phyloP scores from a whole-genome alignment of 92 coral and sea anemone genomes.

The Umimayanthus kanabou region DNA sequence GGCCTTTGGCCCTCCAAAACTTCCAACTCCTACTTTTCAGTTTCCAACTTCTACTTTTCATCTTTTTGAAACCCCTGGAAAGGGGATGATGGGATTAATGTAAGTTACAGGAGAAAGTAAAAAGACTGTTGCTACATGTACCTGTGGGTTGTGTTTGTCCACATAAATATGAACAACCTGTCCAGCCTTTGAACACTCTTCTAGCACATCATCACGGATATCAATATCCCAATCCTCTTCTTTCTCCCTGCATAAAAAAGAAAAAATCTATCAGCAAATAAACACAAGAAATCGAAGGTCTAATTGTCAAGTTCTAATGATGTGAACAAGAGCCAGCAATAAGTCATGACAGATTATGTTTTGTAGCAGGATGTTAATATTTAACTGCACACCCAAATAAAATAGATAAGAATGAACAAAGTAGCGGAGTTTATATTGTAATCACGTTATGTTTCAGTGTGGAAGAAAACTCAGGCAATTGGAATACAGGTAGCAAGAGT shows the following conservation, averaged over 20 bases:
- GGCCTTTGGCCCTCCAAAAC: too few species aligned
- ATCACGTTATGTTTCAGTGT: too few species aligned
- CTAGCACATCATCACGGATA: slow-evolving; percentile 94
- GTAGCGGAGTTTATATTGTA: too few species aligned
- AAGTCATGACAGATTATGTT: neutral
- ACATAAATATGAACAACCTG: slow-evolving; percentile 92
- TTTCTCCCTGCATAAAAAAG: slow-evolving; percentile 68
- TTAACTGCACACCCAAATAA: too few species aligned
- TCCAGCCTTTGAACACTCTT: slow-evolving; percentile 93
- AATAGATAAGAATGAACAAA: too few species aligned
- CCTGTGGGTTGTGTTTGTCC: slow-evolving; percentile 82
- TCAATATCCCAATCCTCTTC: slow-evolving; percentile 95
- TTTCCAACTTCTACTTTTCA: too few species aligned
- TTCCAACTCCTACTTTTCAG: too few species aligned
- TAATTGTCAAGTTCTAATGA: neutral
- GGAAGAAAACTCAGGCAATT: too few species aligned
- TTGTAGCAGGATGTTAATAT: neutral
- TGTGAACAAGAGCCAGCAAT: too few species aligned
- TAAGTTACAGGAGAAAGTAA: neutral
- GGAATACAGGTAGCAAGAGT: too few species aligned
- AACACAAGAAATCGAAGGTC: neutral
- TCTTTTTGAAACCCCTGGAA: too few species aligned
- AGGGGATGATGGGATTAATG: neutral
- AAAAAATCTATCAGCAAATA: neutral
- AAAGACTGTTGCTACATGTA: slow-evolving; percentile 31